Conservation (phyloP, 2,888 invertebrate species). For the Labia minor region DNA sequence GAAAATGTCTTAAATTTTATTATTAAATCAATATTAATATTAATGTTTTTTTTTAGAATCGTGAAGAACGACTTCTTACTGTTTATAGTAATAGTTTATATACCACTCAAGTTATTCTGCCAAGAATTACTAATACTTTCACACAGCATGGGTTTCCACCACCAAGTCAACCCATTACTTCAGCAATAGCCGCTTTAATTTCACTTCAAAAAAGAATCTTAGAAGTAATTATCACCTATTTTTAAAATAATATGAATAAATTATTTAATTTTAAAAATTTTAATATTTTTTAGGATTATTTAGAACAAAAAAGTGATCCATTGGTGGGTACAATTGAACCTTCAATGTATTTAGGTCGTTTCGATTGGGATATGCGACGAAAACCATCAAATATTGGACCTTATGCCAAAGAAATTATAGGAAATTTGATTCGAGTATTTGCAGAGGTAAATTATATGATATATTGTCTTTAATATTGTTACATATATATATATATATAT, state of each 20-base stretch:
- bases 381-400: constrained; percentile 68
- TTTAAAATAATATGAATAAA: too few relatives aligned
- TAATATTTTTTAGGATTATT: constrained; percentile 41
- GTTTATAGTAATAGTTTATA: constrained; percentile 83
- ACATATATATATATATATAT: constrained; percentile 3
- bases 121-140: constrained; percentile 57
- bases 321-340: constrained; percentile 92
- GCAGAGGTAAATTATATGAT: constrained; percentile 52
- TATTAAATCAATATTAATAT: too few relatives aligned
- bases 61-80: constrained; percentile 73
- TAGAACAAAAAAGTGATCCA: constrained; percentile 87
- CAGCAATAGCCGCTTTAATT: constrained; percentile 35
- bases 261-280: too few relatives aligned
- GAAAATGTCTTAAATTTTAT: too few relatives aligned
- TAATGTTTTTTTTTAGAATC: constrained; percentile 41
- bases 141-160: constrained; percentile 61
- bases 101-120: constrained; percentile 61
- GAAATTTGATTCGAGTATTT: constrained; percentile 68
- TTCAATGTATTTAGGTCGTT: constrained; percentile 85
- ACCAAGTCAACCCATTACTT: constrained; percentile 57
- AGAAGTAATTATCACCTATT: constrained; percentile 41
- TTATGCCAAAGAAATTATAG: constrained; percentile 80
- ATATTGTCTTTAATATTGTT: too few relatives aligned
- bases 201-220: constrained; percentile 44
- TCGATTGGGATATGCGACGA: constrained; percentile 71